Base-by-base conservation (phyloP, 2,113 vertebrate genomes). In the Pangasianodon gigas region DNA sequence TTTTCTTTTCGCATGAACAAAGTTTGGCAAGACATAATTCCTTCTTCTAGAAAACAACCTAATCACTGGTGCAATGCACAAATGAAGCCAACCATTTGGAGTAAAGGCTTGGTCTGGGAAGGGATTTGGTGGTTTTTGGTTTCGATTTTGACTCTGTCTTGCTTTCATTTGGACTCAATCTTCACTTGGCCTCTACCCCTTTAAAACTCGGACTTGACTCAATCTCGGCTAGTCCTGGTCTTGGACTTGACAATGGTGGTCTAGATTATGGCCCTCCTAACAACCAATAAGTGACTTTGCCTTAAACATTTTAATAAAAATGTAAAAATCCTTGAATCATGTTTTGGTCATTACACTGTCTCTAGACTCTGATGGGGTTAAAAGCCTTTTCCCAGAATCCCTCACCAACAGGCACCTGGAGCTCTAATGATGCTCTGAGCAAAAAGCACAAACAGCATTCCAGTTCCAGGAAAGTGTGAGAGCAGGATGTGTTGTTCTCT, bases 311-410 rank as follows among this genome's bases (percentile, higher is more conserved):
- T 26, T 26, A 14, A 79, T 13, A n/a, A 81, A 26, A 81, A 48
- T 14, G 75, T 26, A 29, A 46, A 48, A 48, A 11, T 24, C 0
- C 41, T 48, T 5, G 4, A 79, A 21, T 52, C 77, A 81, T n/a
- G 14, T 48, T 10, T 6, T 37, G 52, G 19, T 82, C 80, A 54
- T 56, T 56, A 37, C 1, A 0, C n/a, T 5, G 52, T 58, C 54
- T 58, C 18, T 16, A 58, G 81, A 37, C 19, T 83, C 81, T 13
- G 8, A 83, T 21, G 32, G 52, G 16, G 81, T 83, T 83, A 58
- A 83, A 83, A 83, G n/a, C 81, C 52, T 41, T 83, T 83, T 83
- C 81, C 81, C 81, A 83, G 54, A 56, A 58, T 41, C 54, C 81
- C 81, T 56, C 32, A 83, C 3, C 52, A 83, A 24, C 18, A 83